Evolutionary conservation across 2,888 invertebrate species (phyloP).

Genomic region (Amblyteles armatorius): DNA sequence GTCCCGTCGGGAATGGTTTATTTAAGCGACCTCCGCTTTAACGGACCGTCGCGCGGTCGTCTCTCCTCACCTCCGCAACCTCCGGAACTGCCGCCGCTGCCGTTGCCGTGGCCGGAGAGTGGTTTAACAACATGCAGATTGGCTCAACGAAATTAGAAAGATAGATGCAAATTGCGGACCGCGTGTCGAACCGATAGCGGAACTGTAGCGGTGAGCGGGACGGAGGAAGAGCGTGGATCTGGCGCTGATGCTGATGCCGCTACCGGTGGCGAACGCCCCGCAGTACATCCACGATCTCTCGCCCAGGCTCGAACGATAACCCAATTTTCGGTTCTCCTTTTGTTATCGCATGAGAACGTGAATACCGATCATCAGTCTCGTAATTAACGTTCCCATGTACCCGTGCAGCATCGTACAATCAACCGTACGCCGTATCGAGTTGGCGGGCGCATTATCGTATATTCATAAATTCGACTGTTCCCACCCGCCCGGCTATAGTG

Average conservation of each 20-base stretch:
- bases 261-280: neutral
- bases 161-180: conserved; percentile 78
- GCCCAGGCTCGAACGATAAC: conserved; percentile 42
- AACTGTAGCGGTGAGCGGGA: conserved; percentile 26
- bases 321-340: conserved; percentile 60
- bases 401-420: conserved; percentile 11
- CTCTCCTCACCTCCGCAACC: conserved; percentile 43
- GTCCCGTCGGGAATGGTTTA: conserved; percentile 74
- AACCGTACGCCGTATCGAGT: conserved; percentile 31
- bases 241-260: neutral
- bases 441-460: conserved; percentile 18
- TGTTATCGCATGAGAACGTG: conserved; percentile 53
- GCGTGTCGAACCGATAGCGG: conserved; percentile 68
- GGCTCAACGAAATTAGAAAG: conserved; percentile 79
- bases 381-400: conserved; percentile 46
- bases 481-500: neutral
- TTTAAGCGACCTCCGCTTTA: conserved; percentile 76
- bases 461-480: conserved; percentile 24
- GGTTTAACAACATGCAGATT: conserved; percentile 78
- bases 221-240: conserved; percentile 25
- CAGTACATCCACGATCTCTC: conserved; percentile 17
- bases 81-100: conserved; percentile 11
- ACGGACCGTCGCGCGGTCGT: conserved; percentile 68
- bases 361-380: conserved; percentile 59
- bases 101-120: conserved; percentile 64